These are phyloP conservation scores for Eulimnadia texana DNA, from an alignment of 1,140 invertebrate genomes.

Conservation along the genomic window DNA sequence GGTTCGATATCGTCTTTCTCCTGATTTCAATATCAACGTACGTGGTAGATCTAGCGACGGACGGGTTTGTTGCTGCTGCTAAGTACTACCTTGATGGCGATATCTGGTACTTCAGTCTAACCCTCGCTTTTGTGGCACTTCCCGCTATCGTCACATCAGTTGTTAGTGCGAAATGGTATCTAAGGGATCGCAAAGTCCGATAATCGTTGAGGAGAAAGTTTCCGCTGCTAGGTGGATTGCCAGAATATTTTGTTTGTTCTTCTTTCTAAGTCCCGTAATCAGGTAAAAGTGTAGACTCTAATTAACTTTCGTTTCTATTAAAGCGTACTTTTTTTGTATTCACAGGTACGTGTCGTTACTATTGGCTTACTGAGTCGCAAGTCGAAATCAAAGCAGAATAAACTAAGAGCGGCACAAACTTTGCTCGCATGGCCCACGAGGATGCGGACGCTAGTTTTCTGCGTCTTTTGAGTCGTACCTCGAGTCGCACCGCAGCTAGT, in stretches of 20 bases:
- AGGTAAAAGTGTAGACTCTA: no score
- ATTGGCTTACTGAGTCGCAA: conserved; percentile 36
- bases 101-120: conserved; percentile 13
- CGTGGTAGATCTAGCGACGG: conserved; percentile 9
- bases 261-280: conserved; percentile 6
- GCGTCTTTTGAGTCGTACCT: conserved; percentile 79
- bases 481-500: conserved; percentile 79
- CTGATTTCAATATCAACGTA: conserved; percentile 9
- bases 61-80: conserved; percentile 11
- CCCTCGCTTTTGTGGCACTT: conserved; percentile 9
- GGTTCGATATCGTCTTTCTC: conserved; percentile 10
- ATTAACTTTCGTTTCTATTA: no score
- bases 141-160: conserved; percentile 10
- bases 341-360: conserved; percentile 44
- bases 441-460: conserved; percentile 70
- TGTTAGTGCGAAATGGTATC: conserved; percentile 8
- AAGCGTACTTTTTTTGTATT: conserved; percentile 14
- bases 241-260: conserved; percentile 2
- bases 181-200: conserved; percentile 12
- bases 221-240: conserved; percentile 4
- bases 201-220: background rate
- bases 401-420: conserved; percentile 39
- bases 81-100: conserved; percentile 5
- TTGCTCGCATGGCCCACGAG: conserved; percentile 60
- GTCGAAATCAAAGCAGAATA: conserved; percentile 31